phyloP scores from a whole-genome alignment of 2,888 invertebrate species.

The Apamea epomidion region DNA sequence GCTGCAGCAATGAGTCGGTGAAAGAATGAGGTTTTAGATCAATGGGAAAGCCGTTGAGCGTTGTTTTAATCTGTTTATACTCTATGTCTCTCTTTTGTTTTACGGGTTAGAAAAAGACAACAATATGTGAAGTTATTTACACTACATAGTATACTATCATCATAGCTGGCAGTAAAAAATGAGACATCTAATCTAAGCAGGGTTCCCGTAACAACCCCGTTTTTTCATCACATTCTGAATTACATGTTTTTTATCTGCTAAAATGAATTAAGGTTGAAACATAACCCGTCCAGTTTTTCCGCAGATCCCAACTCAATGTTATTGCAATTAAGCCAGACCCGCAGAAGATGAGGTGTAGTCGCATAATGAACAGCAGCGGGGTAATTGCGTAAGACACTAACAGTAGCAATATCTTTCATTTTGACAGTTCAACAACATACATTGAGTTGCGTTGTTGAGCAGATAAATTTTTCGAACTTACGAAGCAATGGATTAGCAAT shows the following conservation, averaged over 20 bases:
- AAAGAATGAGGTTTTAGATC: too few relatives aligned
- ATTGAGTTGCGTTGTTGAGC: too few relatives aligned
- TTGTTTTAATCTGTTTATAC: too few relatives aligned
- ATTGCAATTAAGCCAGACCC: slow-evolving; percentile 50
- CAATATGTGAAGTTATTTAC: not conserved
- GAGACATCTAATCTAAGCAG: not conserved
- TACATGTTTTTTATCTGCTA: not conserved
- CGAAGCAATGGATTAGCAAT: too few relatives aligned
- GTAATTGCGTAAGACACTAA: too few relatives aligned
- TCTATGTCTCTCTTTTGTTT: not conserved
- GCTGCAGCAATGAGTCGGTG: too few relatives aligned
- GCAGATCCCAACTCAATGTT: slow-evolving; percentile 30
- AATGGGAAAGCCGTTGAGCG: too few relatives aligned
- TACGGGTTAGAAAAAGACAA: not conserved
- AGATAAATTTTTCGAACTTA: too few relatives aligned
- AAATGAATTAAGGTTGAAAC: slow-evolving; percentile 35
- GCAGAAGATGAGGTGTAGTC: slow-evolving; percentile 32
- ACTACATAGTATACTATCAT: not conserved
- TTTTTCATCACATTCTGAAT: slow-evolving; percentile 11
- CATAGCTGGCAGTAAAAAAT: not conserved
- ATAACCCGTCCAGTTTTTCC: slow-evolving; percentile 34
- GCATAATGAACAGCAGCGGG: slow-evolving; percentile 31
- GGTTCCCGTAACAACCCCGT: too few relatives aligned
- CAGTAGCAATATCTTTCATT: too few relatives aligned
- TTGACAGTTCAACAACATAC: too few relatives aligned